Evolutionary conservation across 2,888 invertebrate species (phyloP).

Genomic region (Tubulanus polymorphus): DNA sequence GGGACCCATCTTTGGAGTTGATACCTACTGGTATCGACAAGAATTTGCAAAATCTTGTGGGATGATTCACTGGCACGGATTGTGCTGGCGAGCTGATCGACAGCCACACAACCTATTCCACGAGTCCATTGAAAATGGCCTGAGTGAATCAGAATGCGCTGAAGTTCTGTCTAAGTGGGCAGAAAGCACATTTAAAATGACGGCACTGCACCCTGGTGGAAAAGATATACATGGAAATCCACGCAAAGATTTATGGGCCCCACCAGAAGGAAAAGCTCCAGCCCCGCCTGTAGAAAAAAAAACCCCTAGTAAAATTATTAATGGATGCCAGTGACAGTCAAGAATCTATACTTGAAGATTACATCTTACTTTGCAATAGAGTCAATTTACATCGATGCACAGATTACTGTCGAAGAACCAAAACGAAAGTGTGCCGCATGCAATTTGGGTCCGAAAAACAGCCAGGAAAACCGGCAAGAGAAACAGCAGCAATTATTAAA

Average conservation of each 20-base stretch:
- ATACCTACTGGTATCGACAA: slow-evolving; percentile 25
- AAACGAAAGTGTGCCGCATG: slow-evolving; percentile 19
- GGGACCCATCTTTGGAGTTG: slow-evolving; percentile 18
- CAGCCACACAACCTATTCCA: slow-evolving; percentile 21
- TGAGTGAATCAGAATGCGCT: neutral
- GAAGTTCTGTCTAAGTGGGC: neutral
- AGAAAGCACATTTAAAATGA: neutral
- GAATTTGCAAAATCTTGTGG: slow-evolving; percentile 17
- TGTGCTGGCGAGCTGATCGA: slow-evolving; percentile 16
- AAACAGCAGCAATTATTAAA: slow-evolving; percentile 16
- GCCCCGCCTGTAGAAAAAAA: slow-evolving; percentile 14
- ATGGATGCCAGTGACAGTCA: slow-evolving; percentile 15
- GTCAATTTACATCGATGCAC: neutral
- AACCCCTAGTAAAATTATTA: slow-evolving; percentile 15
- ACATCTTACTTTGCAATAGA: neutral
- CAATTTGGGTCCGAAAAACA: slow-evolving; percentile 19
- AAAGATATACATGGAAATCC: slow-evolving; percentile 16
- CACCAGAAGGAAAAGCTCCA: slow-evolving; percentile 16
- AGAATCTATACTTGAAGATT: neutral
- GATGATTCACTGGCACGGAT: slow-evolving; percentile 19
- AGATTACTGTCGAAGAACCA: neutral
- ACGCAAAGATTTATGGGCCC: slow-evolving; percentile 25
- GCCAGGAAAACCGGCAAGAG: slow-evolving; percentile 12
- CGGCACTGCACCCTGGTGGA: slow-evolving; percentile 11
- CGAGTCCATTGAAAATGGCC: slow-evolving; percentile 15